Base-by-base conservation (phyloP, 1,140 invertebrate genomes). In the Lordiphosa collinella region DNA sequence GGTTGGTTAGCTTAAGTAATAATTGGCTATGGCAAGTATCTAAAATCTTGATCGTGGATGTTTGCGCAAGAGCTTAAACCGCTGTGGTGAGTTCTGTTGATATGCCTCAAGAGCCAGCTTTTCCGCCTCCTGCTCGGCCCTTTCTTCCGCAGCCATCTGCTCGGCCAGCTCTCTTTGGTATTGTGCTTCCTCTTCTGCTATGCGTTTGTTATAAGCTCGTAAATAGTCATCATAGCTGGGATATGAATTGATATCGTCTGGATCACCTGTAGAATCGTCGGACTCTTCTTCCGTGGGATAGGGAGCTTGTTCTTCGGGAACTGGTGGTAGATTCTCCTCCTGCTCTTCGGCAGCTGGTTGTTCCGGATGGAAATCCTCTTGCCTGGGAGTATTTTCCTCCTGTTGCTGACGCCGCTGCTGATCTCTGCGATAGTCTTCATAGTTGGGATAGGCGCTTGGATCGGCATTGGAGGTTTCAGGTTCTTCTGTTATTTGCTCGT, bases 141-240 rank as follows among this genome's bases (percentile, higher is more conserved):
- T 4, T 25, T 0, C 7, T 2, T 37, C 32, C 18, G 18, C 14
- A n/a, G 11, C 32, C 11, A 7, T 18, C 2, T 14, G 9, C 8
- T 16, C 12, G 3, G 35, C 40, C 6, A 25, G 11, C 14, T 78
- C 31, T 40, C 37, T 25, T 12, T 59, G 34, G 11, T 52, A 54
- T n/a, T 0, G 31, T 2, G 4, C 38, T 8, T 41, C 12, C 12
- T 55, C 48, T 7, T 57, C 32, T 1, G 22, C 9, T 8, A 35
- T 11, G 25, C 48, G 47, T 12, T 46, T 11, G 5, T 31, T 8
- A 25, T 62, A 48, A n/a, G 63, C 63, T 2, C 36, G 37, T 1
- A 63, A 12, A 38, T 67, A 67, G 0, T 51, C 64, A 2, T 67
- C 53, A 29, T 67, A 67, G 9, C 18, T 53, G 8, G 41, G 18